Conservation (phyloP, 2,888 invertebrate genomes). For the Philaethria dido region DNA sequence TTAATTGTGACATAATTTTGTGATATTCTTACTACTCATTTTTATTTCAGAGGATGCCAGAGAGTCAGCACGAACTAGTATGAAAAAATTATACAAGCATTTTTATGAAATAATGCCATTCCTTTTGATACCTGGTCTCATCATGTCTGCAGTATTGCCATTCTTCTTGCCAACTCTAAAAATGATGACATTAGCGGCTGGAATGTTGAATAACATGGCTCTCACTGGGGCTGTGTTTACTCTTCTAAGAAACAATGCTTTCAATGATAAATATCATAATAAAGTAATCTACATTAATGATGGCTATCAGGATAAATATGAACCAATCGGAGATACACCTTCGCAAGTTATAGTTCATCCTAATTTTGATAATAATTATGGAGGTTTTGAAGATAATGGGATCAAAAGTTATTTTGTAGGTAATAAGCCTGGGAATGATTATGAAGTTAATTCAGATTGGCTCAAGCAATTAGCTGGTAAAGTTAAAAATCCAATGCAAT, state of each 20-base stretch:
- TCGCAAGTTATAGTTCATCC: slow-evolving; percentile 42
- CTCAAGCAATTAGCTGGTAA: slow-evolving; percentile 31
- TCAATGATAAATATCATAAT: slow-evolving; percentile 79
- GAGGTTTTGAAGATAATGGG: slow-evolving; percentile 41
- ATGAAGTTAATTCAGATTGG: slow-evolving; percentile 33
- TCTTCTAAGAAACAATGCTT: slow-evolving; percentile 83
- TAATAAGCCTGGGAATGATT: slow-evolving; percentile 31
- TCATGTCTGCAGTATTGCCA: slow-evolving; percentile 87
- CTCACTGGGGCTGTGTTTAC: slow-evolving; percentile 85
- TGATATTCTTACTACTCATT: background rate
- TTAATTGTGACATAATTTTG: background rate
- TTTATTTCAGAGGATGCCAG: slow-evolving; percentile 54
- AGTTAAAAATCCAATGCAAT: slow-evolving; percentile 35
- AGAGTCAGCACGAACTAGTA: slow-evolving; percentile 57
- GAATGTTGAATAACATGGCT: slow-evolving; percentile 87
- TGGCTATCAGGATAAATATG: slow-evolving; percentile 78
- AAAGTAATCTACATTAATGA: slow-evolving; percentile 84
- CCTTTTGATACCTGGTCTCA: slow-evolving; percentile 84
- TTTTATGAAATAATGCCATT: slow-evolving; percentile 79
- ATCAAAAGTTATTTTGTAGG: slow-evolving; percentile 42
- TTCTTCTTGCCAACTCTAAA: slow-evolving; percentile 87
- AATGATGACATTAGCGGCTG: slow-evolving; percentile 85
- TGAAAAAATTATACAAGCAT: slow-evolving; percentile 67
- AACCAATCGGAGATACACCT: slow-evolving; percentile 43
- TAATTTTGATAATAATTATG: slow-evolving; percentile 40